A percentile compares a stretch with the other conserved stretches of the same genome.
phyloP scores from a whole-genome alignment of 2,888 invertebrate species.

The Thalpophila matura region DNA sequence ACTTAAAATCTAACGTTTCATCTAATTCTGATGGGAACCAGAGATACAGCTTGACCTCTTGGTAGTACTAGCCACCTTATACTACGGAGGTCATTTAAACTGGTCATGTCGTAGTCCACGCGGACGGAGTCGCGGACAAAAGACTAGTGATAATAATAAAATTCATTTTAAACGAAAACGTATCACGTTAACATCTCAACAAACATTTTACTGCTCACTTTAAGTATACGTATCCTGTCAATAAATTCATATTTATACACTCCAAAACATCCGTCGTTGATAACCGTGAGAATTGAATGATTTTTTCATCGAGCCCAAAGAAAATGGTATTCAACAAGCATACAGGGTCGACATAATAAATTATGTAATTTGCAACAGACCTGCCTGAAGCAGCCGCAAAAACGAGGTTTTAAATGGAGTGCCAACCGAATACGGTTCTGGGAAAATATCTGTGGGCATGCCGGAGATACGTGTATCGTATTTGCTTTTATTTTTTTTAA shows the following conservation, averaged over 20 bases:
- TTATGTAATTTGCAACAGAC: conserved; percentile 80
- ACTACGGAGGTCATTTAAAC: too few relatives aligned
- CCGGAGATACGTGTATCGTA: conserved; percentile 30
- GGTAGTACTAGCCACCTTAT: too few relatives aligned
- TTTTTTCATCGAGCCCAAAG: conserved; percentile 63
- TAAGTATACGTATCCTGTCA: conserved; percentile 36
- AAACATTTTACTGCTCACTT: background rate
- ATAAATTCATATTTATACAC: conserved; percentile 67
- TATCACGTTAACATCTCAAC: background rate
- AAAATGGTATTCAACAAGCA: conserved; percentile 74
- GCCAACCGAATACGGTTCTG: conserved; percentile 28
- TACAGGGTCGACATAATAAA: conserved; percentile 79
- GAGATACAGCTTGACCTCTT: too few relatives aligned
- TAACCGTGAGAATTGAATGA: conserved; percentile 42
- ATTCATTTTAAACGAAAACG: background rate
- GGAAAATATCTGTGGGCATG: conserved; percentile 45
- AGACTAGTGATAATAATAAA: too few relatives aligned
- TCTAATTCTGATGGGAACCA: too few relatives aligned
- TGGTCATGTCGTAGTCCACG: too few relatives aligned
- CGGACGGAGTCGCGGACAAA: too few relatives aligned
- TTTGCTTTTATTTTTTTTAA: too few relatives aligned
- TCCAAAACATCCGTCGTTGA: conserved; percentile 57
- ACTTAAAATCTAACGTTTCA: too few relatives aligned
- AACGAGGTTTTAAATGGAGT: conserved; percentile 58
- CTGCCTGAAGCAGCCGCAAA: conserved; percentile 56